Percentiles rank a stretch among this genome's conserved stretches.
These are phyloP conservation scores for Ornithorhynchus anatinus DNA, from an alignment of 2,113 vertebrate species.

Conservation along the genomic window DNA sequence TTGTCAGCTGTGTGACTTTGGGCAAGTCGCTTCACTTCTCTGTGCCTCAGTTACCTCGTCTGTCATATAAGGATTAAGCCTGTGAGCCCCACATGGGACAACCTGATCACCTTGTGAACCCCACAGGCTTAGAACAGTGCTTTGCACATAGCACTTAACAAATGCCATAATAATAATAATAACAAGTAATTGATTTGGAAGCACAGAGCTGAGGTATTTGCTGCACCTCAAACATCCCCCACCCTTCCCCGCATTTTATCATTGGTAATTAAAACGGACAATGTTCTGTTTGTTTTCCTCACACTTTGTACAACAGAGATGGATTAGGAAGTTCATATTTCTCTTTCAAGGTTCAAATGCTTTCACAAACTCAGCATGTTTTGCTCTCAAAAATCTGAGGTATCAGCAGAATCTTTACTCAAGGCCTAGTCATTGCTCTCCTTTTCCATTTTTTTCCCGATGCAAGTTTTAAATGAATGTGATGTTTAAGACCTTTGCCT, in stretches of 20 bases:
- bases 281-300: conserved; percentile 55
- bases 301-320: conserved; percentile 62
- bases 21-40: no score
- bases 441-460: conserved; percentile 13
- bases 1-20: no score
- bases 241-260: conserved; percentile 27
- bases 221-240: no score
- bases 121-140: no score
- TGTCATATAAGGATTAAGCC: no score
- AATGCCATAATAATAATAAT: no score
- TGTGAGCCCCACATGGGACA: no score
- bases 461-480: conserved; percentile 15
- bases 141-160: no score
- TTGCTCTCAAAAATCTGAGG: conserved; percentile 38
- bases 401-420: conserved; percentile 56
- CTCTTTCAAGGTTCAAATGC: conserved; percentile 73
- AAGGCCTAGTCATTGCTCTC: conserved; percentile 36
- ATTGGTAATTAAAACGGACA: conserved; percentile 59
- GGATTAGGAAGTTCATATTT: conserved; percentile 72
- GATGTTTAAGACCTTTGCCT: neutral
- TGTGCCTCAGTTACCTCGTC: no score
- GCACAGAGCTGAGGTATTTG: conserved; percentile 34
- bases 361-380: conserved; percentile 44
- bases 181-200: conserved; percentile 62
- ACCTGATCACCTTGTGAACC: no score